Percentiles rank a stretch among this genome's conserved stretches.
Evolutionary conservation across 2,888 invertebrate species (phyloP).

Genomic region (Hartigia nigra): DNA sequence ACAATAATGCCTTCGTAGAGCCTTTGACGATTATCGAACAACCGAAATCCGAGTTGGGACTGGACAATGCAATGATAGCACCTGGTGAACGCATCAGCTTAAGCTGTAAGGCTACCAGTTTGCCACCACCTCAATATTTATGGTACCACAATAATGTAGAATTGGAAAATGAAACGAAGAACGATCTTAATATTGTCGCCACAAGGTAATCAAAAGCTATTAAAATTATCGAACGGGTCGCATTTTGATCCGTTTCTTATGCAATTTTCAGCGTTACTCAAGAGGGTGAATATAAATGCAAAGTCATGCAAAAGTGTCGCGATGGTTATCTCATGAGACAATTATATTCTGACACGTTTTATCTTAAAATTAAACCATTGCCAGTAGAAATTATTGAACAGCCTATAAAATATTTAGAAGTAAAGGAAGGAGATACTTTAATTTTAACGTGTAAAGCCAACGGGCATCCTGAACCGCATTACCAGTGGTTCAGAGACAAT

Average conservation of each 20-base stretch:
- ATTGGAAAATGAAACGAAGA: conserved; percentile 34
- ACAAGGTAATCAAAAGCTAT: conserved; percentile 32
- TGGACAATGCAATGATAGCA: conserved; percentile 28
- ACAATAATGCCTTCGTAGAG: conserved; percentile 32
- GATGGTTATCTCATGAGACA: conserved; percentile 35
- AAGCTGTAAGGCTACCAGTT: conserved; percentile 49
- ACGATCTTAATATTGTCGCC: conserved; percentile 43
- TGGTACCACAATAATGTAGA: conserved; percentile 50
- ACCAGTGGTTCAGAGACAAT: conserved; percentile 55
- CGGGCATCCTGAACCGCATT: conserved; percentile 45
- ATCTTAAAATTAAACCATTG: conserved; percentile 39
- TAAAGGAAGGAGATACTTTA: conserved; percentile 41
- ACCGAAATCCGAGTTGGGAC: conserved; percentile 35
- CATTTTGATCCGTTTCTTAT: neutral
- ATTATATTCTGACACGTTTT: conserved; percentile 36
- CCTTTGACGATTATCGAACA: conserved; percentile 45
- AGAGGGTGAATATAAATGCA: conserved; percentile 51
- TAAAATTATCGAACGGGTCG: neutral
- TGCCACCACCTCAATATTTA: conserved; percentile 53
- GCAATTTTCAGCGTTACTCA: conserved; percentile 35
- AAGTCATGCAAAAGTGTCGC: conserved; percentile 41
- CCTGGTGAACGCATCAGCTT: conserved; percentile 41
- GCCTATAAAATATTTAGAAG: conserved; percentile 42
- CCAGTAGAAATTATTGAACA: conserved; percentile 45
- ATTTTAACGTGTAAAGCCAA: conserved; percentile 43